Percentiles rank a stretch among this genome's conserved stretches.
These are phyloP conservation scores for Drosophila nr. medialis DNA, from an alignment of 2,888 invertebrate species.

Conservation along the genomic window DNA sequence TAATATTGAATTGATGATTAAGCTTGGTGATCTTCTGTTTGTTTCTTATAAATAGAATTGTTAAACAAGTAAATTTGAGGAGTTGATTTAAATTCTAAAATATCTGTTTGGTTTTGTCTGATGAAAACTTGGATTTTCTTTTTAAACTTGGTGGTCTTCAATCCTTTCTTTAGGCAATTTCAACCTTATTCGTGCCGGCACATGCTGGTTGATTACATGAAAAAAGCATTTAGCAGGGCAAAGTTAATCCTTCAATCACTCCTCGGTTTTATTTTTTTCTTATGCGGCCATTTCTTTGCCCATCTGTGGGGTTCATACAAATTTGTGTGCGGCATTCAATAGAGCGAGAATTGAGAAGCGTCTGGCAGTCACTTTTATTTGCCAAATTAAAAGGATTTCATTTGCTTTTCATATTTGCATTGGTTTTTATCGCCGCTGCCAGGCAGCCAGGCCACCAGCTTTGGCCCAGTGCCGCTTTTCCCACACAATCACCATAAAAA, in stretches of 20 bases:
- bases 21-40: not conserved
- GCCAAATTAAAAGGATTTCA: slow-evolving; percentile 78
- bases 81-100: slow-evolving; percentile 1
- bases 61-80: not conserved
- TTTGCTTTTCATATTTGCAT: slow-evolving; percentile 73
- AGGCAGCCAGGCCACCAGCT: slow-evolving; percentile 6
- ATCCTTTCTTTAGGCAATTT: slow-evolving; percentile 1
- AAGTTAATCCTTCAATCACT: slow-evolving; percentile 48
- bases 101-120: not conserved
- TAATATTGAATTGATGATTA: not conserved
- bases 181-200: slow-evolving; percentile 30
- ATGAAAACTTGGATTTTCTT: slow-evolving; percentile 12
- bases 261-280: not conserved
- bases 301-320: slow-evolving; percentile 29
- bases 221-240: slow-evolving; percentile 37
- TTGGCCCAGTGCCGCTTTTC: slow-evolving; percentile 58
- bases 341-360: slow-evolving; percentile 10
- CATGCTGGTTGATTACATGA: slow-evolving; percentile 22
- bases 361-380: slow-evolving; percentile 68
- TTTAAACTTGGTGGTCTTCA: slow-evolving; percentile 12
- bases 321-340: slow-evolving; percentile 24
- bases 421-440: slow-evolving; percentile 56
- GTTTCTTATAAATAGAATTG: not conserved
- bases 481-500: slow-evolving; percentile 76
- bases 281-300: slow-evolving; percentile 14